Base-by-base conservation (phyloP, 2,113 vertebrate genomes). In the Rhodinocichla rosea region DNA sequence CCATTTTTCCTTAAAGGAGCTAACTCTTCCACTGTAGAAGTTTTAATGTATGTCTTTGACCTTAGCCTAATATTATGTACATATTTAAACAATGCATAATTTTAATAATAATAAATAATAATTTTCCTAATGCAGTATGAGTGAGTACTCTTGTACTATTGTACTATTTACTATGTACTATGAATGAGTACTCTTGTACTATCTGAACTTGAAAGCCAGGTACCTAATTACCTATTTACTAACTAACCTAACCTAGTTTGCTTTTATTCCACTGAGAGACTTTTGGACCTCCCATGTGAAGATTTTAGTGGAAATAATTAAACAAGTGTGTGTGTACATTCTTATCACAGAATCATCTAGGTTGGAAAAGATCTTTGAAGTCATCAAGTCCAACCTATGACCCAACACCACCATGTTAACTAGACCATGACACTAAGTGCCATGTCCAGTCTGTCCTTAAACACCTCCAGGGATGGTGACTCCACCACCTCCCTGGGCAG, bases 311-410 rank as follows among this genome's bases (percentile, higher is more conserved):
- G 8, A n/a, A 60, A 42, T 55, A 56, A 37, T 64, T 47, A n/a
- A 33, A 27, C 8, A 49, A 50, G 3, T 50, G 4, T 30, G 4
- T 1, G 0, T 28, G 44, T 57, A 9, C 11, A 5, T 83, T 37
- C 18, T 44, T 52, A 33, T 12, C 45, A 44, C 18, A 52, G 37
- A 52, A 68, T 60, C 35, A 22, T 44, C 53, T 39, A 45, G 18
- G 6, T 2, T 77, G 33, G 39, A 45, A 53, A 33, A 87, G 45
- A 33, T 26, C 22, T 77, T 77, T 44, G 83, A 44, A 21, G 11
- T 52, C 11, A 27, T 44, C 37, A 60, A 23, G 22, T 69, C 32
- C 33, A 68, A 10, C 37, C 42, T 65, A 8, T n/a, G 30, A 65
- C 23, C 9, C 14, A 35, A 50, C 21, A 68, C 30, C 26, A 57